Conservation (phyloP, 1,140 invertebrate genomes). For the Drosophila littoralis region DNA sequence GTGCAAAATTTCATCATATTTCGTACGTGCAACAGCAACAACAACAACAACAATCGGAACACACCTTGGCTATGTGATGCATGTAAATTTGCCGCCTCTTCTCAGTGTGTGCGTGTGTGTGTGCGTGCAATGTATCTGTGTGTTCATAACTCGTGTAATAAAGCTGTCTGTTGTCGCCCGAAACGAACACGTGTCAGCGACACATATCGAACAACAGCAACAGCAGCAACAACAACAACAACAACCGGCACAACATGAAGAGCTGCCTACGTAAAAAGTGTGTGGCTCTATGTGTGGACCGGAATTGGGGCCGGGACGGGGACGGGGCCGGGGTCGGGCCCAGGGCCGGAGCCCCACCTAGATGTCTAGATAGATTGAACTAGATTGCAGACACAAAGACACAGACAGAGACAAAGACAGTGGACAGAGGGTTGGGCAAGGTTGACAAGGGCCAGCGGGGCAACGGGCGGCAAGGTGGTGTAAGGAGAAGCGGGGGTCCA, state of each 20-base stretch:
- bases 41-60: conserved; percentile 3
- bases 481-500: not conserved
- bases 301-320: not conserved
- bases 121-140: conserved; percentile 17
- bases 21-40: conserved; percentile 6
- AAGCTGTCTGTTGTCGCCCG: conserved; percentile 65
- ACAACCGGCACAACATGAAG: conserved; percentile 24
- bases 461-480: not conserved
- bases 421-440: not conserved
- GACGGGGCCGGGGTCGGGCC: not conserved
- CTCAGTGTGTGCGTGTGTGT: conserved; percentile 17
- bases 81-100: conserved; percentile 24
- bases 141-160: conserved; percentile 63
- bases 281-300: not conserved
- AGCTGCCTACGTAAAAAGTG: conserved; percentile 45
- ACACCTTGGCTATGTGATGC: conserved; percentile 13
- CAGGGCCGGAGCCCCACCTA: conserved; percentile 31
- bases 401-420: conserved; percentile 4
- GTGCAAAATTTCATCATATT: conserved; percentile 25
- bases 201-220: conserved; percentile 51
- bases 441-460: no score
- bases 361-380: conserved; percentile 53
- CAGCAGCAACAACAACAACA: conserved; percentile 46
- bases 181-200: conserved; percentile 76
- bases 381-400: conserved; percentile 33